Base-by-base conservation (phyloP, 37 sponge, comb jelly and placozoan genomes). In the Oopsacas minuta region DNA sequence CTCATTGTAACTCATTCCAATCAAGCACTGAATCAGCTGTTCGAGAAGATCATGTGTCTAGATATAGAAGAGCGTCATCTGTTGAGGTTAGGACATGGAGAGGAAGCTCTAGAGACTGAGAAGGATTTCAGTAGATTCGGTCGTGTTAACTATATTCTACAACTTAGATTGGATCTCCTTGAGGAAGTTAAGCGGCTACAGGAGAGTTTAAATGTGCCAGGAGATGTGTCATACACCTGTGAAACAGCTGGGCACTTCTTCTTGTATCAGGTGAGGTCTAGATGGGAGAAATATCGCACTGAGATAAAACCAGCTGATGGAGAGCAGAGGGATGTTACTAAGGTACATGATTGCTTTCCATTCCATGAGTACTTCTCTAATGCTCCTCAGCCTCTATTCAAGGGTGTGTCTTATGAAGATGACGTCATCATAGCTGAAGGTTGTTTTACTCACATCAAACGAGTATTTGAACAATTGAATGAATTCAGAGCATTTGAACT, bases 171-270 rank as follows among this genome's bases (percentile, higher is more conserved):
- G 88, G 91, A 95, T 83, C 90, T 98, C 38, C 88, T 98, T 23
- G 86, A 90, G 39, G 99, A 98, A 81, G 99, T 98, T 46, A 90
- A 91, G 91, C 85, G 96, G 84, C 90, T 98, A 53, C 91, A 93
- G 88, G 83, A 86, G 38, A 98, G 96, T 85, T 84, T 98, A 35
- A 91, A 88, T 34, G 94, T 98, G 3, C 36, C 51, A 15, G 99
- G 99, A 20, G 99, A 98, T 86, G 96, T 98, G 36, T 84, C 96
- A 10, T 98, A 98, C 91, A 98, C 96, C n/a, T 98, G 99, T 81
- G 99, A 98, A 83, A 98, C 99, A 35, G 94, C 99, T 38, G 91
- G 91, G 5, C 92, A 98, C 84, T 98, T 98, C 93, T 95, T 86
- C 86, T 90, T 91, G 32, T 95, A 93, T 82, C 99, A 98, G 84